Evolutionary conservation across 2,797 vertebrate genomes (phyloP), one percentile per base, ranked within the genome.

Genomic region (Nannoperca australis): DNA sequence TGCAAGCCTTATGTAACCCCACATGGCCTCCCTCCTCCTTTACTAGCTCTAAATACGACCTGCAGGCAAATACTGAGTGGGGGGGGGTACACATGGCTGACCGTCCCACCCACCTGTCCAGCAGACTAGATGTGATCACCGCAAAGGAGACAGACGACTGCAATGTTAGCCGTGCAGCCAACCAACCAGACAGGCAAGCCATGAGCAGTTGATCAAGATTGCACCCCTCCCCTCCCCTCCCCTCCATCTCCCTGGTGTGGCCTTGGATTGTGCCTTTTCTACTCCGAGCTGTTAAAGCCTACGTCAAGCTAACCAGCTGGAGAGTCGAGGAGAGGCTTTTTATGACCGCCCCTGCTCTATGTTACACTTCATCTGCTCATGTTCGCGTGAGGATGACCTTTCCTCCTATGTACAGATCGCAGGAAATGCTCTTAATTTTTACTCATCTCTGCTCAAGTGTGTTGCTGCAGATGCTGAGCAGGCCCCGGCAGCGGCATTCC

Each of bases 391-490:
- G 71, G 79, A 71, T 85, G 85, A 90, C 86, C 88, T 78, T 85
- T 81, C 83, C 81, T 86, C 72, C 80, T 83, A 70, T 53, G 83
- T 73, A 51, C 70, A 77, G 79, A 90, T 91, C 79, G 80, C 90
- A 90, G 90, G 88, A 94, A 93, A 93, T 88, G 78, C 89, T 91
- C 90, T 64, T 87, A 81, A 92, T n/a, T 93, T 93, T 87, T 85
- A 75, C 89, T 87, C 76, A 59, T 86, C 79, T 77, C 78, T 82
- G 83, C 77, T 76, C 75, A 71, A 87, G 84, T 85, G 81, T 71
- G 64, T 64, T 74, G 74, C 77, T 70, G 82, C 92, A 94, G 92
- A 94, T 93, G 91, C 91, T 89, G 77, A 85, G 68, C 91, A 91
- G 92, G 62, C 88, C 66, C 77, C 34, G 2, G 73, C 73, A 73